phyloP scores from a whole-genome alignment of 2,113 vertebrate genomes.

The Dicaeum eximium region DNA sequence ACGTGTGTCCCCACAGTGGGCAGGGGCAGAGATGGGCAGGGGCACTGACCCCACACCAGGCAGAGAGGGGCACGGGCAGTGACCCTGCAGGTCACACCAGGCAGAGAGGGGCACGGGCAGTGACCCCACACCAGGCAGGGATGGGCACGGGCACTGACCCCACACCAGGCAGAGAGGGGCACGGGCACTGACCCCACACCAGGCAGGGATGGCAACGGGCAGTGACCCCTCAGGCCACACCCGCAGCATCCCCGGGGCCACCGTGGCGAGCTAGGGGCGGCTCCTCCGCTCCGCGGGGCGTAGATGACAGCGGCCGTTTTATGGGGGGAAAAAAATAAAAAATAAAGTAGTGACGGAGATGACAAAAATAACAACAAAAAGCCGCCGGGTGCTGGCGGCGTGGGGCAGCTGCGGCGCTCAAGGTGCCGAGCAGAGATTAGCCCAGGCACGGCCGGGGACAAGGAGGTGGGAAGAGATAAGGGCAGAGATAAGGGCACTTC shows the following conservation, averaged over 20 bases:
- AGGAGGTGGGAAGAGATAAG: conserved; percentile 48
- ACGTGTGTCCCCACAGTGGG: accelerated
- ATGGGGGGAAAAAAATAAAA: neutral
- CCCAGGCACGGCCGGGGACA: neutral
- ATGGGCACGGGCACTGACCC: too few species aligned
- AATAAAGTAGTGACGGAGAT: neutral
- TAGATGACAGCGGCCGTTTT: accelerated
- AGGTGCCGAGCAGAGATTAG: conserved; percentile 45
- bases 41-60: neutral
- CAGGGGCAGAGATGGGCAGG: accelerated
- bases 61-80: too few species aligned
- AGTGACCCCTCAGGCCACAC: neutral
- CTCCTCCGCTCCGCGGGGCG: accelerated
- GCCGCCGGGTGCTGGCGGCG: neutral
- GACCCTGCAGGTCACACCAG: neutral
- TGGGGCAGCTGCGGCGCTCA: neutral
- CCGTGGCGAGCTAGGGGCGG: accelerated
- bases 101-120: too few species aligned
- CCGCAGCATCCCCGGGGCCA: neutral
- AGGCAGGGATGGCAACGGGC: accelerated
- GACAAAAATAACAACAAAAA: neutral
- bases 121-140: neutral
- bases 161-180: too few species aligned
- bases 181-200: too few species aligned
- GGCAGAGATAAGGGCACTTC: conserved; percentile 5